Conservation (phyloP, 2,797 vertebrate genomes). For the Poecilia gillii region DNA sequence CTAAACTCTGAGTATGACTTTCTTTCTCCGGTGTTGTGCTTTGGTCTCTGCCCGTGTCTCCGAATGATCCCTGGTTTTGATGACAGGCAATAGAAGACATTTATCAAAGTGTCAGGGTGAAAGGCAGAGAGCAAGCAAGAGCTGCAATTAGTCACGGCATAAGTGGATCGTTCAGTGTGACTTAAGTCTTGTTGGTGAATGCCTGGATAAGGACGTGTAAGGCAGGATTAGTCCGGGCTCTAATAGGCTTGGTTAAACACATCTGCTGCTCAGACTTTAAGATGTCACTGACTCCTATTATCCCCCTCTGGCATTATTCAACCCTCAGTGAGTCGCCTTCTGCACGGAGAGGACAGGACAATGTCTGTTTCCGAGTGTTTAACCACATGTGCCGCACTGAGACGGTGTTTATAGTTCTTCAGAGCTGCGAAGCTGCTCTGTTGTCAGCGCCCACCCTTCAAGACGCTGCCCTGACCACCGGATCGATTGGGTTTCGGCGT, state of each 20-base stretch:
- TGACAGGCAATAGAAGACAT: slow-evolving; percentile 12
- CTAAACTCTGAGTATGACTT: not conserved
- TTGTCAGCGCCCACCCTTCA: not conserved
- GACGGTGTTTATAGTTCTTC: not conserved
- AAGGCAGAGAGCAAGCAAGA: slow-evolving; percentile 23
- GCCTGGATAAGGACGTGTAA: slow-evolving; percentile 73
- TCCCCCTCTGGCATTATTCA: slow-evolving; percentile 56
- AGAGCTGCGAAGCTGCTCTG: not conserved
- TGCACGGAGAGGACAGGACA: slow-evolving; percentile 28
- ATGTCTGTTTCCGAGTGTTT: slow-evolving; percentile 19
- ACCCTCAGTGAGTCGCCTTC: slow-evolving; percentile 31
- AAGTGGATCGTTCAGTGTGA: slow-evolving; percentile 55
- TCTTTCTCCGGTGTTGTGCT: not conserved
- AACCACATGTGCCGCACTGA: slow-evolving; percentile 9
- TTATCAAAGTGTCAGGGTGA: slow-evolving; percentile 16
- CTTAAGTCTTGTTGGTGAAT: slow-evolving; percentile 62
- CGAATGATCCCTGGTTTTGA: slow-evolving; percentile 4
- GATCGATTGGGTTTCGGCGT: not conserved
- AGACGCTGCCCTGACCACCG: not conserved
- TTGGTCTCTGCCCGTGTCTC: not conserved
- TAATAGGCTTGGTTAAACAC: slow-evolving; percentile 81
- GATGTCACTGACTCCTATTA: slow-evolving; percentile 79
- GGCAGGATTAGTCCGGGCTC: slow-evolving; percentile 76
- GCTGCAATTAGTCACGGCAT: slow-evolving; percentile 40
- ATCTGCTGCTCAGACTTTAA: slow-evolving; percentile 71